These are phyloP conservation scores for Aldrovandia affinis DNA, from an alignment of 2,797 vertebrate species.

Conservation along the genomic window DNA sequence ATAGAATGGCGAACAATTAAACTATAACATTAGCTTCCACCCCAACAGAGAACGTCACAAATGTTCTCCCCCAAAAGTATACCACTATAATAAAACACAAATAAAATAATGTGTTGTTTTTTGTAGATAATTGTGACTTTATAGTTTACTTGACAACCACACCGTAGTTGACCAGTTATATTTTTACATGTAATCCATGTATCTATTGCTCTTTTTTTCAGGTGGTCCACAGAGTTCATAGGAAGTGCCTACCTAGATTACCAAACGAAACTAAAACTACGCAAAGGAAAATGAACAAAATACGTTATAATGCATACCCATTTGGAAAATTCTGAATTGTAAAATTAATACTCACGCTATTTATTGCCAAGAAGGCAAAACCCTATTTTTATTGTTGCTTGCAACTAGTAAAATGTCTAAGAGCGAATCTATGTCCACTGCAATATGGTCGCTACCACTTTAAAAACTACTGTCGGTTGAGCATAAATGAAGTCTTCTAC, in stretches of 20 bases:
- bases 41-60: neutral
- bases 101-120: neutral
- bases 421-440: slow-evolving; percentile 34
- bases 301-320: neutral
- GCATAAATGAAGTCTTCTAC: slow-evolving; percentile 76
- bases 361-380: neutral
- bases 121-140: neutral
- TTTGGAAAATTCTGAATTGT: neutral
- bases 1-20: neutral
- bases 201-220: neutral
- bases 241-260: neutral
- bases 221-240: neutral
- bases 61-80: neutral
- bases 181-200: neutral
- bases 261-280: slow-evolving; percentile 33
- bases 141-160: neutral
- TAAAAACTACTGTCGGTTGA: slow-evolving; percentile 66
- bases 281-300: neutral
- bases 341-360: neutral
- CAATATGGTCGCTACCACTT: slow-evolving; percentile 53
- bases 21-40: neutral
- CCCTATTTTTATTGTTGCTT: slow-evolving; percentile 8
- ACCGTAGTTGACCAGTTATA: neutral
- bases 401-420: neutral
- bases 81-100: neutral